These are phyloP conservation scores for Nasalis larvatus DNA, from an alignment of 2,113 vertebrate genomes.

Conservation along the genomic window DNA sequence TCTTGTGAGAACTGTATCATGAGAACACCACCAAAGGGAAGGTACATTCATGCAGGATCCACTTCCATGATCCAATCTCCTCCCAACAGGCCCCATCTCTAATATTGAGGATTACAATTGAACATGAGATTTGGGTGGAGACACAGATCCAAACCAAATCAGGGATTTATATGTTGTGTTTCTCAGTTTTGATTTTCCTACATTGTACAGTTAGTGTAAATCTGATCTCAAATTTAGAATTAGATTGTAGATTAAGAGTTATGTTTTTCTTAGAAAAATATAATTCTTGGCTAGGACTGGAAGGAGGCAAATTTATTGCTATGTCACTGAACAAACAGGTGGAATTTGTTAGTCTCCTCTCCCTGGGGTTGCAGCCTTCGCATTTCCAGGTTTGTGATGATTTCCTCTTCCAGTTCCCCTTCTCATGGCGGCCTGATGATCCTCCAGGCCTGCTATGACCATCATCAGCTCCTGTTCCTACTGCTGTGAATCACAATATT, in stretches of 20 bases:
- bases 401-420: accelerated
- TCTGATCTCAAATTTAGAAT: neutral
- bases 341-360: too few species aligned
- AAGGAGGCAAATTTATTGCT: too few species aligned
- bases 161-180: neutral
- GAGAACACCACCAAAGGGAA: too few species aligned
- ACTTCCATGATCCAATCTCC: too few species aligned
- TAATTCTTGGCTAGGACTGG: neutral
- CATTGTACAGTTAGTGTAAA: neutral
- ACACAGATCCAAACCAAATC: too few species aligned
- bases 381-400: neutral
- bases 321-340: neutral
- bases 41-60: too few species aligned
- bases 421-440: neutral
- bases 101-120: too few species aligned
- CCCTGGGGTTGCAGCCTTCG: neutral
- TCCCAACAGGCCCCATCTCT: too few species aligned
- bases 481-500: accelerated
- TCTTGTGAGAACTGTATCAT: too few species aligned
- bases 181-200: neutral
- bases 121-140: too few species aligned
- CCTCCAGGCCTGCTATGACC: accelerated
- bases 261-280: neutral
- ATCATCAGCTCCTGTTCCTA: too few species aligned
- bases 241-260: neutral